Percentiles rank a stretch among this genome's conserved stretches.
These are phyloP conservation scores for Frieseomelitta varia DNA, from an alignment of 1,140 invertebrate genomes.

Conservation along the genomic window DNA sequence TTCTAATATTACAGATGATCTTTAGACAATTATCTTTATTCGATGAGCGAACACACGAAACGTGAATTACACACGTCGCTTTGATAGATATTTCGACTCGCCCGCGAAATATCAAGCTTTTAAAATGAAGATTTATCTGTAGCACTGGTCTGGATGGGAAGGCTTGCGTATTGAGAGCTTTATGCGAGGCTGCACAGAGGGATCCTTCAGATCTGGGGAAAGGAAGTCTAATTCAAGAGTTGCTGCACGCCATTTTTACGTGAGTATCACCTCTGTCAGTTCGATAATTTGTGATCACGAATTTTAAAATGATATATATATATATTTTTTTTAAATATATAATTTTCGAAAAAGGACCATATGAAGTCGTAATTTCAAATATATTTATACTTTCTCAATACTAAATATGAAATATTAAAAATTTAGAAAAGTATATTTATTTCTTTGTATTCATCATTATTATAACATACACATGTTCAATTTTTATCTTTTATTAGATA, in stretches of 20 bases:
- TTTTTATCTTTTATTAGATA: too few relatives aligned
- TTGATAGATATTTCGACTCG: slow-evolving; percentile 1
- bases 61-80: not conserved
- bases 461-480: too few relatives aligned
- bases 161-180: slow-evolving; percentile 86
- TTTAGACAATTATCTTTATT: too few relatives aligned
- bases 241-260: slow-evolving; percentile 87
- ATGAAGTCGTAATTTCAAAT: too few relatives aligned
- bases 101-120: slow-evolving; percentile 15
- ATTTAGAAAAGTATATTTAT: too few relatives aligned
- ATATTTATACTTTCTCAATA: too few relatives aligned
- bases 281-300: not conserved
- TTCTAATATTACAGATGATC: too few relatives aligned
- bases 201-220: slow-evolving; percentile 81
- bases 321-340: too few relatives aligned
- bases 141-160: slow-evolving; percentile 87
- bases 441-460: too few relatives aligned
- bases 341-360: too few relatives aligned
- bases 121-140: slow-evolving; percentile 74
- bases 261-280: slow-evolving; percentile 76
- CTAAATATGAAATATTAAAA: too few relatives aligned
- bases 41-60: not conserved
- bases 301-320: too few relatives aligned
- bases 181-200: slow-evolving; percentile 87
- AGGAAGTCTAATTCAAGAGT: slow-evolving; percentile 86